Percentiles rank a stretch among this genome's conserved stretches.
Conservation (phyloP, 1,140 invertebrate genomes). For the Glomeris maerens region DNA sequence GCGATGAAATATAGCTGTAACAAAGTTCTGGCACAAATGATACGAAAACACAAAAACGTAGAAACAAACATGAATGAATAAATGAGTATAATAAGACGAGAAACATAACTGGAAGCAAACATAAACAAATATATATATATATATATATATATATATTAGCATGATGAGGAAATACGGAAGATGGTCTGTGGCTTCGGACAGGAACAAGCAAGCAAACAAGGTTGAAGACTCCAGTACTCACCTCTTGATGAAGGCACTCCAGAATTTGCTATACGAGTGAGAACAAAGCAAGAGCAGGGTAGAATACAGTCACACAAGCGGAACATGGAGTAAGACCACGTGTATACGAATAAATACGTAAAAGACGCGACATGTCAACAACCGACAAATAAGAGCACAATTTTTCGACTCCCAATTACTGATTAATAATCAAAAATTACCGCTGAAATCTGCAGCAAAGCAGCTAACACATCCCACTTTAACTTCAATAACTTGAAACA, state of each 20-base stretch:
- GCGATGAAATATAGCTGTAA: too few relatives aligned
- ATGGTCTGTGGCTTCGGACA: background rate
- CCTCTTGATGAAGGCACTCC: slow-evolving; percentile 15
- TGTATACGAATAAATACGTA: slow-evolving; percentile 13
- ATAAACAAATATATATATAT: slow-evolving; percentile 13
- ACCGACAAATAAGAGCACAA: slow-evolving; percentile 9
- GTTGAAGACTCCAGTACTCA: slow-evolving; percentile 9
- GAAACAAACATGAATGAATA: too few relatives aligned
- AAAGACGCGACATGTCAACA: slow-evolving; percentile 15
- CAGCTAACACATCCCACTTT: background rate
- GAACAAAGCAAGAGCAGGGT: slow-evolving; percentile 19
- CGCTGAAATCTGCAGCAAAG: background rate
- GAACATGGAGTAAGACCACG: slow-evolving; percentile 15
- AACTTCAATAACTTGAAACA: background rate
- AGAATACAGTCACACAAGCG: slow-evolving; percentile 19
- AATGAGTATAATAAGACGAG: too few relatives aligned
- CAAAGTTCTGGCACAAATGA: too few relatives aligned
- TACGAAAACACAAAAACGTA: too few relatives aligned
- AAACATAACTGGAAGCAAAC: background rate
- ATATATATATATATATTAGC: slow-evolving; percentile 14
- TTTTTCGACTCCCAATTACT: too few relatives aligned
- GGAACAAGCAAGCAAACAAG: background rate
- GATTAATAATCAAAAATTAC: background rate
- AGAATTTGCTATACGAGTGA: slow-evolving; percentile 19
- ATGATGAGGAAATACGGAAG: background rate